Conservation (phyloP, 2,888 invertebrate genomes). For the Cyclophora punctaria region DNA sequence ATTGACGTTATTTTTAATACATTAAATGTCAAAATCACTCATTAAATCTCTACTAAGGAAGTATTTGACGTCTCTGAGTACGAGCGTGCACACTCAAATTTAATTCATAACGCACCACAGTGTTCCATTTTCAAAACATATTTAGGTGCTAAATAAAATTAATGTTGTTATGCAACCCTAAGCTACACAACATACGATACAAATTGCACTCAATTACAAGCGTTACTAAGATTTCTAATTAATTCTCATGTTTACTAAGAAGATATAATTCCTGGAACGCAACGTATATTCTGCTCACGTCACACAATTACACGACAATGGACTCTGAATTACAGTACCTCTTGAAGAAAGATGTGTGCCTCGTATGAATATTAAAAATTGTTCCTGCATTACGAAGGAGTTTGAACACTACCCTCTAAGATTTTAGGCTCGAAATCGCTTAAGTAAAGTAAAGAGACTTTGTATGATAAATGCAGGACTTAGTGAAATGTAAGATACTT, state of each 20-base stretch:
- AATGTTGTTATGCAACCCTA: no score
- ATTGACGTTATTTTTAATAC: no score
- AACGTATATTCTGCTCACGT: conserved; percentile 37
- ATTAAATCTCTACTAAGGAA: no score
- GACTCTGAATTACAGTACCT: conserved; percentile 42
- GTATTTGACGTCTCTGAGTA: no score
- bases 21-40: no score
- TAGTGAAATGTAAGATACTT: conserved; percentile 18
- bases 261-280: conserved; percentile 35
- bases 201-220: no score
- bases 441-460: conserved; percentile 13
- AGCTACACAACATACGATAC: no score
- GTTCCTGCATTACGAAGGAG: conserved; percentile 1
- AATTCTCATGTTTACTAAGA: conserved; percentile 40
- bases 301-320: conserved; percentile 53
- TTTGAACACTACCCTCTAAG: conserved; percentile 1
- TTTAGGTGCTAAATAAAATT: no score
- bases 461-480: conserved; percentile 17
- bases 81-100: no score
- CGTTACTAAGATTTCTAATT: conserved; percentile 11
- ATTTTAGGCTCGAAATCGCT: no score
- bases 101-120: no score
- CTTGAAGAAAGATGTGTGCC: conserved; percentile 36
- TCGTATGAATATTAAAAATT: conserved; percentile 49
- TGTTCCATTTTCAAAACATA: no score